These are phyloP conservation scores for Albula goreensis DNA, from an alignment of 2,113 vertebrate species.

Conservation along the genomic window DNA sequence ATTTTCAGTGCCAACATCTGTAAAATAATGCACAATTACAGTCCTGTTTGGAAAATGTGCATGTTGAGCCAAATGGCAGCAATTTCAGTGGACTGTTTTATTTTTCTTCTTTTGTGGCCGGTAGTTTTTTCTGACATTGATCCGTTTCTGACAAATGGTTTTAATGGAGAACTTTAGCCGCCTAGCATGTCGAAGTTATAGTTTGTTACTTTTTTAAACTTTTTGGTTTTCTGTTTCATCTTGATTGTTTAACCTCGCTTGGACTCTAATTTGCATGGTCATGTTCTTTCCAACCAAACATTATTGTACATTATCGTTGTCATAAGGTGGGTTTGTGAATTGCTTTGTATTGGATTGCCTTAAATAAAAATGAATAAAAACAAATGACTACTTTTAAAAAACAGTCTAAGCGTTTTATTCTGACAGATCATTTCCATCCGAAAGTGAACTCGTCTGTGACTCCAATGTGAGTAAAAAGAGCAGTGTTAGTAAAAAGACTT, in stretches of 20 bases:
- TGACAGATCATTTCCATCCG: no score
- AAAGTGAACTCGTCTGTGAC: no score
- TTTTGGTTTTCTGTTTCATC: constrained; percentile 48
- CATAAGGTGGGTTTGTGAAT: constrained; percentile 74
- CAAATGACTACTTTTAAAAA: constrained; percentile 65
- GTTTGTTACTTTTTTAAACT: constrained; percentile 21
- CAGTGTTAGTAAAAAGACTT: no score
- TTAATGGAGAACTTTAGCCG: constrained; percentile 52
- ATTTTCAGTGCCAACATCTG: constrained; percentile 38
- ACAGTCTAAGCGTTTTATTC: constrained; percentile 5
- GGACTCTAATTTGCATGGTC: constrained; percentile 62
- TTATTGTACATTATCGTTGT: constrained; percentile 75
- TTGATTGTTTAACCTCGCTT: constrained; percentile 27
- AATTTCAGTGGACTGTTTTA: constrained; percentile 54
- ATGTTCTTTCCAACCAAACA: constrained; percentile 52
- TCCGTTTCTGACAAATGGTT: constrained; percentile 42
- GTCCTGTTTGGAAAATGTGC: constrained; percentile 53
- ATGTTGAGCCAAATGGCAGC: constrained; percentile 61
- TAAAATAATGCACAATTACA: constrained; percentile 49
- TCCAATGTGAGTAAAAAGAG: background rate
- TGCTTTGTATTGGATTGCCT: constrained; percentile 82
- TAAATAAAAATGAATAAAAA: constrained; percentile 73
- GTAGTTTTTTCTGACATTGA: constrained; percentile 44
- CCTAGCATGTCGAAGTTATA: constrained; percentile 66
- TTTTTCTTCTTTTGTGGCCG: constrained; percentile 57